These are phyloP conservation scores for Thaumetopoea pityocampa DNA, from an alignment of 1,140 invertebrate species.

Conservation along the genomic window DNA sequence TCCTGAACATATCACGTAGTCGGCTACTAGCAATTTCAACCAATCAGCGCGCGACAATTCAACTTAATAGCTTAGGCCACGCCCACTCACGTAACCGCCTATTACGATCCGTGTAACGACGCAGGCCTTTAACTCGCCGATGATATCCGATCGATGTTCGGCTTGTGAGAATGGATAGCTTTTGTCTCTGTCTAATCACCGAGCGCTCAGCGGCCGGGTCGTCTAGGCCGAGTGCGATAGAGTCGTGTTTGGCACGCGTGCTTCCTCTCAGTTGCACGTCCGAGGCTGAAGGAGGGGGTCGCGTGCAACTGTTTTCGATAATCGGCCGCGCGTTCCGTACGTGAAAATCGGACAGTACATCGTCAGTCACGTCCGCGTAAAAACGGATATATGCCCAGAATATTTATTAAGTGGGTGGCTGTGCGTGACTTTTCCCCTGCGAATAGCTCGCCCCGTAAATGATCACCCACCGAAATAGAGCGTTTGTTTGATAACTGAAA, in stretches of 20 bases:
- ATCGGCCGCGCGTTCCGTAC: slow-evolving; percentile 72
- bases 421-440: slow-evolving; percentile 72
- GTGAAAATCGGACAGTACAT: slow-evolving; percentile 71
- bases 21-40: slow-evolving; percentile 73
- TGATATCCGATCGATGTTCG: slow-evolving; percentile 49
- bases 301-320: slow-evolving; percentile 73
- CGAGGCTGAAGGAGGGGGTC: slow-evolving; percentile 67
- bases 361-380: slow-evolving; percentile 70
- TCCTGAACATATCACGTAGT: slow-evolving; percentile 73
- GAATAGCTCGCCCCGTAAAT: slow-evolving; percentile 61
- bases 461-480: slow-evolving; percentile 61
- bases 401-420: slow-evolving; percentile 75
- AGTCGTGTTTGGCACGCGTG: slow-evolving; percentile 68
- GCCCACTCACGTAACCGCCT: slow-evolving; percentile 75
- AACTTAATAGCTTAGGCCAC: slow-evolving; percentile 70
- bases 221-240: slow-evolving; percentile 59
- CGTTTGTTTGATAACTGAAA: slow-evolving; percentile 62
- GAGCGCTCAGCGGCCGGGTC: slow-evolving; percentile 30
- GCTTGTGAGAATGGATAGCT: slow-evolving; percentile 34
- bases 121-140: slow-evolving; percentile 70
- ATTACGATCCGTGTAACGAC: slow-evolving; percentile 72
- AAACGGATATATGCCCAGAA: slow-evolving; percentile 75
- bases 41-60: slow-evolving; percentile 73
- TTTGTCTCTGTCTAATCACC: slow-evolving; percentile 42
- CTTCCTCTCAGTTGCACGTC: slow-evolving; percentile 70